Percentiles rank a stretch among this genome's conserved stretches.
Conservation (phyloP, 2,113 vertebrate genomes). For the Nettapus auritus region DNA sequence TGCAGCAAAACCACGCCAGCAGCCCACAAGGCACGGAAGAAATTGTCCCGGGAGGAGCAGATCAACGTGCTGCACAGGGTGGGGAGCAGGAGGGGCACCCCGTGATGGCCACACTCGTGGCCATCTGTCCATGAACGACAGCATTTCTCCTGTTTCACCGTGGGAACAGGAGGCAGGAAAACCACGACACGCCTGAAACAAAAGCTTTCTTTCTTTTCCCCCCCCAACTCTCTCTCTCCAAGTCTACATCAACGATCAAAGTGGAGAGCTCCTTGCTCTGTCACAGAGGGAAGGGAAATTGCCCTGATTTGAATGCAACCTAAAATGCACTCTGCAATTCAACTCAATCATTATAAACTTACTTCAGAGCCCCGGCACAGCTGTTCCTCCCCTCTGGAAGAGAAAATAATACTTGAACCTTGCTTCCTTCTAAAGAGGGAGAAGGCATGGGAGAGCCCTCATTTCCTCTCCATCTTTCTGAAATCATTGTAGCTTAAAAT, state of each 20-base stretch:
- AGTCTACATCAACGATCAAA: constrained; percentile 4
- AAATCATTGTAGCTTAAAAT: constrained; percentile 20
- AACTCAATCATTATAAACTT: constrained; percentile 11
- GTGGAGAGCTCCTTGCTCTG: constrained; percentile 1
- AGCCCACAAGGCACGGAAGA: neutral
- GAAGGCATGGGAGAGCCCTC: constrained; percentile 26
- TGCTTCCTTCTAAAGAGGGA: neutral
- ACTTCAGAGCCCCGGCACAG: constrained; percentile 15
- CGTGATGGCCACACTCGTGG: too few species aligned
- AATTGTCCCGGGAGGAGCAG: neutral
- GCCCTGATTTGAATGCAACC: neutral
- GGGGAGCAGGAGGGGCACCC: neutral
- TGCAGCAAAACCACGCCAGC: neutral
- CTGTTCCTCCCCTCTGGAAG: constrained; percentile 8
- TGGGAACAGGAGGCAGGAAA: neutral
- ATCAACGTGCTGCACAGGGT: accelerated
- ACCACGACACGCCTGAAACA: neutral
- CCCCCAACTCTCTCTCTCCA: neutral
- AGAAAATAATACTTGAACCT: constrained; percentile 16
- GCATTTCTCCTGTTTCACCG: neutral
- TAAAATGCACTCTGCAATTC: constrained; percentile 36
- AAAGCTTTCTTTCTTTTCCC: neutral
- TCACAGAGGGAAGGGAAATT: constrained; percentile 22
- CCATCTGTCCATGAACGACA: constrained; percentile 27
- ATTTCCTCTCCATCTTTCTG: neutral